These are phyloP conservation scores for Osmerus eperlanus DNA, from an alignment of 2,113 vertebrate genomes.

Conservation along the genomic window DNA sequence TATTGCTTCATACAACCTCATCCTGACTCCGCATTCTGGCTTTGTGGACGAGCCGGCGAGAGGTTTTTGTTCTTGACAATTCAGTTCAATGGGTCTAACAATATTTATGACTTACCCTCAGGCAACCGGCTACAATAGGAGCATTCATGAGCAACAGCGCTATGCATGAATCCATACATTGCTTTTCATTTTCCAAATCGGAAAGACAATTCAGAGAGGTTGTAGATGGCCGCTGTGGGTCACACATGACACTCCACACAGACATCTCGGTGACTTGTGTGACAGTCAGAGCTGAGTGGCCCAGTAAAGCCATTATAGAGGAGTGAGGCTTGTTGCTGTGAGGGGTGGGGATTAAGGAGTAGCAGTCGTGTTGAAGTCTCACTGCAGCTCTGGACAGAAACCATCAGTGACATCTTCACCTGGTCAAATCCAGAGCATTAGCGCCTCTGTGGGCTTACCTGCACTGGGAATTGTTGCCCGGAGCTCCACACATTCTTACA, in stretches of 20 bases:
- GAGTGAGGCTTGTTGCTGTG: slow-evolving; percentile 53
- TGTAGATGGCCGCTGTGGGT: background rate
- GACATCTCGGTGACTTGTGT: slow-evolving; percentile 66
- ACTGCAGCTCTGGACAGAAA: slow-evolving; percentile 61
- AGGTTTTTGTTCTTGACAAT: too few relatives aligned
- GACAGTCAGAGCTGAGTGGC: slow-evolving; percentile 58
- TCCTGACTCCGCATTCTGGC: slow-evolving; percentile 50
- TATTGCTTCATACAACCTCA: slow-evolving; percentile 58
- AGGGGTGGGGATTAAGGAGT: slow-evolving; percentile 61
- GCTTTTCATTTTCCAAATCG: slow-evolving; percentile 23
- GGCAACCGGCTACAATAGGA: too few relatives aligned
- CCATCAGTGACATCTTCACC: slow-evolving; percentile 71
- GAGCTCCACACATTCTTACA: background rate
- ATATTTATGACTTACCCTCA: background rate
- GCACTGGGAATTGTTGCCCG: slow-evolving; percentile 18
- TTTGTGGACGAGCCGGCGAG: background rate
- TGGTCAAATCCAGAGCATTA: slow-evolving; percentile 65
- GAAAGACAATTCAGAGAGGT: background rate
- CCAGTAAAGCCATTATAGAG: slow-evolving; percentile 69
- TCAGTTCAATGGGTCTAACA: too few relatives aligned
- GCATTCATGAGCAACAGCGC: too few relatives aligned
- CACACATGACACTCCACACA: slow-evolving; percentile 48
- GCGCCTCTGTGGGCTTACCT: slow-evolving; percentile 47
- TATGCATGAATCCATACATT: too few relatives aligned
- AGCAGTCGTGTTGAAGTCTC: slow-evolving; percentile 51